phyloP scores from a whole-genome alignment of 2,797 vertebrate genomes.

The Sebastes vulpes region DNA sequence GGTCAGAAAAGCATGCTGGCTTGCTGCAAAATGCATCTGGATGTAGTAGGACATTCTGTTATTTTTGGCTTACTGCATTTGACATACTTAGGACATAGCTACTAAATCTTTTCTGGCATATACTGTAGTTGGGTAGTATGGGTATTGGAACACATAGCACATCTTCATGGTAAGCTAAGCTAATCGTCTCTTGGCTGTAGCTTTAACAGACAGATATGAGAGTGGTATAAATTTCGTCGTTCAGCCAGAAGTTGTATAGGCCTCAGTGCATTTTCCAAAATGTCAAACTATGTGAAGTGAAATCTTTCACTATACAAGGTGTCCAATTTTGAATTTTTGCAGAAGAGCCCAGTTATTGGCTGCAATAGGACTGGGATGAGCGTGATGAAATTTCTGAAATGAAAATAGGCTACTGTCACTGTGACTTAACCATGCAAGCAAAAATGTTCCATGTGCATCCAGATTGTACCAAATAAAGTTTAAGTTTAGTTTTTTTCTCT shows the following conservation, averaged over 20 bases:
- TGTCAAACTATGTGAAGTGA: not conserved
- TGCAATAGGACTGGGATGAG: not conserved
- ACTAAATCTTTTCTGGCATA: too few relatives aligned
- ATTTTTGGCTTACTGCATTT: too few relatives aligned
- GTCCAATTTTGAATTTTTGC: not conserved
- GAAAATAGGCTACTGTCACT: not conserved
- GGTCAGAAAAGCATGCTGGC: too few relatives aligned
- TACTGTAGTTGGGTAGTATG: too few relatives aligned
- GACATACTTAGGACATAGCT: too few relatives aligned
- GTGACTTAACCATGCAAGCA: not conserved
- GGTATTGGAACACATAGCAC: too few relatives aligned
- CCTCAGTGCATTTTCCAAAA: not conserved
- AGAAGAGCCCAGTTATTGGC: not conserved
- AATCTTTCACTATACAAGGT: not conserved
- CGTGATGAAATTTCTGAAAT: not conserved
- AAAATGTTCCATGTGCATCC: not conserved
- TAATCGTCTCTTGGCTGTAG: not conserved
- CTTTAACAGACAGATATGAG: not conserved
- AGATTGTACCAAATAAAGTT: not conserved
- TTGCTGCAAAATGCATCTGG: too few relatives aligned
- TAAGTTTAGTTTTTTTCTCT: not conserved
- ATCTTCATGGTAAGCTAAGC: not conserved
- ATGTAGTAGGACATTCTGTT: too few relatives aligned
- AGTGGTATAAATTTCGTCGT: not conserved
- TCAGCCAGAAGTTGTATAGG: not conserved